phyloP scores from a whole-genome alignment of 2,113 vertebrate genomes.

The Archocentrus centrarchus region DNA sequence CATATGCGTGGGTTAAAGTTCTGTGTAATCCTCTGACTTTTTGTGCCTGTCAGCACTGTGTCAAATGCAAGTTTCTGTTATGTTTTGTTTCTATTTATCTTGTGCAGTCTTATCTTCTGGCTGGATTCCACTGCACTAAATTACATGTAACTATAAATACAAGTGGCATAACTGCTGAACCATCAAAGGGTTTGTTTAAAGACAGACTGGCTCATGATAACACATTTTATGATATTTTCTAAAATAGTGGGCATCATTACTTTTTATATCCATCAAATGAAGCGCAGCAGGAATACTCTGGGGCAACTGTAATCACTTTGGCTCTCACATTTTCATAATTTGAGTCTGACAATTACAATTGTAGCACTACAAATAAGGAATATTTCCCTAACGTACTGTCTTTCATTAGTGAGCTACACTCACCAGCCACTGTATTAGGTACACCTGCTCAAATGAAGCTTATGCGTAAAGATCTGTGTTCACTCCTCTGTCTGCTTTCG shows the following conservation, averaged over 20 bases:
- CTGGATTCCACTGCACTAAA: neutral
- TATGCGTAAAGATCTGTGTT: too few relatives aligned
- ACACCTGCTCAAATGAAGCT: too few relatives aligned
- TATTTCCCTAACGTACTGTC: too few relatives aligned
- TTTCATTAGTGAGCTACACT: too few relatives aligned
- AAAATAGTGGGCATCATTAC: neutral
- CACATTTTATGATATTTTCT: neutral
- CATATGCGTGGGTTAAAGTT: neutral
- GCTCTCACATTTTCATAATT: neutral
- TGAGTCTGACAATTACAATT: too few relatives aligned
- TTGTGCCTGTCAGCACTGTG: neutral
- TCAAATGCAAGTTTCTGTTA: neutral
- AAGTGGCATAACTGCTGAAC: constrained; percentile 1
- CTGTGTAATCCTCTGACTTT: neutral
- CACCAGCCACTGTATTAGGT: too few relatives aligned
- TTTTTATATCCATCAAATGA: neutral
- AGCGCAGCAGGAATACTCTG: accelerated
- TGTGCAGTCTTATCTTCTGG: neutral
- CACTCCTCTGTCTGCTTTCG: too few relatives aligned
- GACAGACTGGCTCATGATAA: neutral
- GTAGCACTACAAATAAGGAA: too few relatives aligned
- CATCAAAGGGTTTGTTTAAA: neutral
- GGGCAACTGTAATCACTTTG: neutral
- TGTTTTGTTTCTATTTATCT: neutral
- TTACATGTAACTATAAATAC: neutral